Conservation (phyloP, 1,140 invertebrate genomes). For the Drosophila albomicans region DNA sequence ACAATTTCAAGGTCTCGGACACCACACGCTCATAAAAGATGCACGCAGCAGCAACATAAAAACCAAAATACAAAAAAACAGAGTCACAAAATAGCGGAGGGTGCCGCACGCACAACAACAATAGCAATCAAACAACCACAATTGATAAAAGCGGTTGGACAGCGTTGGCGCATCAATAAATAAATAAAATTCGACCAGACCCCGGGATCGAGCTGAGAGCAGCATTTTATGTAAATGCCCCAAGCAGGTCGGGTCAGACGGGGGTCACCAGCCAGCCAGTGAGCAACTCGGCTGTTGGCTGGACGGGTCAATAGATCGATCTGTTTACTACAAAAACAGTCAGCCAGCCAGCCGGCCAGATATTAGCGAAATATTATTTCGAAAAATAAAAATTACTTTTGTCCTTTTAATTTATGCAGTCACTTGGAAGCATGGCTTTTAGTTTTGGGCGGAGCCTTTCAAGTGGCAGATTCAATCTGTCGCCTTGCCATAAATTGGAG, state of each 20-base stretch:
- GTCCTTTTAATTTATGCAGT: slow-evolving; percentile 53
- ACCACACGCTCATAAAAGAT: slow-evolving; percentile 79
- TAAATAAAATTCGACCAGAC: slow-evolving; percentile 63
- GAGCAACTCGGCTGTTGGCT: not conserved
- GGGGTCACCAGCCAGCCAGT: slow-evolving; percentile 10
- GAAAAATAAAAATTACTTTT: not conserved
- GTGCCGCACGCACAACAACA: slow-evolving; percentile 29
- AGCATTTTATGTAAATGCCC: slow-evolving; percentile 68
- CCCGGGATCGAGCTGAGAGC: slow-evolving; percentile 40
- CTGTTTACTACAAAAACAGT: slow-evolving; percentile 53
- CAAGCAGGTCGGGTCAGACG: slow-evolving; percentile 26
- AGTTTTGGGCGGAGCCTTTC: slow-evolving; percentile 51
- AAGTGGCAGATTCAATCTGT: slow-evolving; percentile 56
- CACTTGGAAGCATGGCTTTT: not conserved
- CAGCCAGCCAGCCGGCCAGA: slow-evolving; percentile 11
- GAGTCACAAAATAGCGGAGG: slow-evolving; percentile 29
- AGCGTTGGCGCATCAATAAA: slow-evolving; percentile 74
- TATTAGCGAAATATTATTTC: not conserved
- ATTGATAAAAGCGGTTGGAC: slow-evolving; percentile 66
- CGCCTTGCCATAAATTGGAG: slow-evolving; percentile 69
- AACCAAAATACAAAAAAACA: slow-evolving; percentile 48
- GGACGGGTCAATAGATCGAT: slow-evolving; percentile 63
- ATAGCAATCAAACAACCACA: slow-evolving; percentile 32
- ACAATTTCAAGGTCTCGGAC: slow-evolving; percentile 81
- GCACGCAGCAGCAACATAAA: slow-evolving; percentile 76